phyloP scores from a whole-genome alignment of 2,888 invertebrate genomes.

The Choristoneura rosaceana region DNA sequence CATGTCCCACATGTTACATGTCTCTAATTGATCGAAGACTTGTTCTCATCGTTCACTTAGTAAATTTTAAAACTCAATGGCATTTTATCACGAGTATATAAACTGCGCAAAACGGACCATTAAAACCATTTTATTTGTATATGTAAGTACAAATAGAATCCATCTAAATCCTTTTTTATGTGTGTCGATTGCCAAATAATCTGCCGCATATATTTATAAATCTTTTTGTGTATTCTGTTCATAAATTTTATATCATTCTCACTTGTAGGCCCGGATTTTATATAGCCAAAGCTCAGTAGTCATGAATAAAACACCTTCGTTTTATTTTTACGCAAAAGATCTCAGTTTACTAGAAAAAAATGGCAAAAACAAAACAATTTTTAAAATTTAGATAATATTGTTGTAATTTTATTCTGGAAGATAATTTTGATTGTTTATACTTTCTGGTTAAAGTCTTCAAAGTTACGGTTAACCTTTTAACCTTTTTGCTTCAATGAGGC shows the following conservation, averaged over 20 bases:
- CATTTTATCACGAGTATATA: no score
- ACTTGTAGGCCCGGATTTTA: neutral
- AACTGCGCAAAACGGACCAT: no score
- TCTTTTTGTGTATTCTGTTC: neutral
- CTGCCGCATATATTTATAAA: slow-evolving; percentile 1
- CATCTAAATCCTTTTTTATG: neutral
- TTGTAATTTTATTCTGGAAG: no score
- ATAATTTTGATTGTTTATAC: no score
- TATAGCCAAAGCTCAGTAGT: neutral
- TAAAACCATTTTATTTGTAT: no score
- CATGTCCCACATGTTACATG: no score
- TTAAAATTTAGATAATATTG: neutral
- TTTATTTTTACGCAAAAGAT: neutral
- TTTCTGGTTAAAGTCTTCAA: no score
- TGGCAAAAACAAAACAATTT: neutral
- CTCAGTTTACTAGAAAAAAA: neutral
- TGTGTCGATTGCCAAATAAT: neutral
- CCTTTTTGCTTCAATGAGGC: no score
- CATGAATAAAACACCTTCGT: neutral
- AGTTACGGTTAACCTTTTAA: no score
- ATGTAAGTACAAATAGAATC: neutral
- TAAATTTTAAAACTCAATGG: no score
- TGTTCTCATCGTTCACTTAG: no score
- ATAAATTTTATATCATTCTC: neutral
- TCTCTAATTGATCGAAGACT: no score